Conservation (phyloP, 1,140 invertebrate species). For the Aethina tumida region DNA sequence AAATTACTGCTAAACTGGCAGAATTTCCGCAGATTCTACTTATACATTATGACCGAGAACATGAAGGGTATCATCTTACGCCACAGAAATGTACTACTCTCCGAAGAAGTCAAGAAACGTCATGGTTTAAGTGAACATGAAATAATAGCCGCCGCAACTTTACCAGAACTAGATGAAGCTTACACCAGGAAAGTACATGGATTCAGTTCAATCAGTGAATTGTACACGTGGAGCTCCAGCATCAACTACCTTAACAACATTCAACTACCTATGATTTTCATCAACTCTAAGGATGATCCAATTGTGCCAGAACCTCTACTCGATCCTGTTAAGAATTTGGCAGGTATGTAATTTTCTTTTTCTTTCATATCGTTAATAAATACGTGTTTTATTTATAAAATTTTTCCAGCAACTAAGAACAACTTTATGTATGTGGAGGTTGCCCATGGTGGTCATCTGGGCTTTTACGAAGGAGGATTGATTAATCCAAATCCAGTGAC, state of each 20-base stretch:
- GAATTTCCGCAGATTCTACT: slow-evolving; percentile 76
- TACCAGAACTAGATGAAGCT: slow-evolving; percentile 79
- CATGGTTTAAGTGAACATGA: slow-evolving; percentile 63
- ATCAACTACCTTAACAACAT: slow-evolving; percentile 67
- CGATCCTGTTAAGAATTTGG: slow-evolving; percentile 60
- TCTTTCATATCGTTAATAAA: background rate
- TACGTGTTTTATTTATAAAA: slow-evolving; percentile 1
- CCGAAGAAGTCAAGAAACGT: slow-evolving; percentile 59
- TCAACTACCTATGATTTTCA: slow-evolving; percentile 74
- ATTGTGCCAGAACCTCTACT: slow-evolving; percentile 68
- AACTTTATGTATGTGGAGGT: slow-evolving; percentile 68
- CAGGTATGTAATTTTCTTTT: slow-evolving; percentile 52
- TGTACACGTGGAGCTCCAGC: slow-evolving; percentile 77
- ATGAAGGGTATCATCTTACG: slow-evolving; percentile 73
- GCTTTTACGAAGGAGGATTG: slow-evolving; percentile 82
- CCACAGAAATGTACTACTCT: slow-evolving; percentile 66
- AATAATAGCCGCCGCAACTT: slow-evolving; percentile 73
- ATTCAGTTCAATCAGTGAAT: slow-evolving; percentile 62
- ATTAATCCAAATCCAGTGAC: slow-evolving; percentile 78
- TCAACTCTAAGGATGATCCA: slow-evolving; percentile 83
- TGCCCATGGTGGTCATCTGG: slow-evolving; percentile 84
- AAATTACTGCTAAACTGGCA: slow-evolving; percentile 75
- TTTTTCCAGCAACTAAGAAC: slow-evolving; percentile 51
- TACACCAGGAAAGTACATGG: slow-evolving; percentile 74
- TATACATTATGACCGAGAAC: slow-evolving; percentile 89